phyloP scores from a whole-genome alignment of 2,888 invertebrate species.

The Iphiclides podalirius region DNA sequence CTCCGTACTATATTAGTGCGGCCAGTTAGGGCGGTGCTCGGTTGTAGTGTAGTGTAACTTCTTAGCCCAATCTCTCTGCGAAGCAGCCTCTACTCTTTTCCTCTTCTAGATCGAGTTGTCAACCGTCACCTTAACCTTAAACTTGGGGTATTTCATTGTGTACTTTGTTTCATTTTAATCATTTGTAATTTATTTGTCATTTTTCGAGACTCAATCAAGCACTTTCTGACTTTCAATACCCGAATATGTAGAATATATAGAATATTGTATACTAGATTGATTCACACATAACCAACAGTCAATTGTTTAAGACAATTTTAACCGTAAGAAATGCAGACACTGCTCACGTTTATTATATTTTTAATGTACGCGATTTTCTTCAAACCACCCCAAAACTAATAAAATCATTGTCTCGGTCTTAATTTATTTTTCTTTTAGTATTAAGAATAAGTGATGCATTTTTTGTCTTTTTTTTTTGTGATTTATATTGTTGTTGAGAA shows the following conservation, averaged over 20 bases:
- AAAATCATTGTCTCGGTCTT: conserved; percentile 1
- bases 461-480: conserved; percentile 36
- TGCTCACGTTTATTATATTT: neutral
- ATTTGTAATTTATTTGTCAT: neutral
- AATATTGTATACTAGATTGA: conserved; percentile 35
- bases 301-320: conserved; percentile 31
- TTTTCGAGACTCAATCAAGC: neutral
- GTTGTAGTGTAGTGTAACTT: neutral
- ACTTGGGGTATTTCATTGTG: neutral
- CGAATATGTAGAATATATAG: conserved; percentile 20
- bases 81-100: neutral
- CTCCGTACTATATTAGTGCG: neutral
- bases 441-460: conserved; percentile 44
- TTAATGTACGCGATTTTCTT: neutral
- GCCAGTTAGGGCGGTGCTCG: conserved; percentile 6
- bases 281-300: conserved; percentile 48
- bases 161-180: neutral
- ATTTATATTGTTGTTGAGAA: conserved; percentile 37
- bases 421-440: conserved; percentile 31
- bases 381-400: neutral
- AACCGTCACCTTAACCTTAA: conserved; percentile 5
- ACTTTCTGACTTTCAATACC: neutral
- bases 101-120: neutral
- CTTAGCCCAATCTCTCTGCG: conserved; percentile 4
- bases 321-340: neutral